A percentile compares a stretch with the other conserved stretches of the same genome.
Evolutionary conservation across 2,888 invertebrate species (phyloP).

Genomic region (Ophonus ardosiacus): DNA sequence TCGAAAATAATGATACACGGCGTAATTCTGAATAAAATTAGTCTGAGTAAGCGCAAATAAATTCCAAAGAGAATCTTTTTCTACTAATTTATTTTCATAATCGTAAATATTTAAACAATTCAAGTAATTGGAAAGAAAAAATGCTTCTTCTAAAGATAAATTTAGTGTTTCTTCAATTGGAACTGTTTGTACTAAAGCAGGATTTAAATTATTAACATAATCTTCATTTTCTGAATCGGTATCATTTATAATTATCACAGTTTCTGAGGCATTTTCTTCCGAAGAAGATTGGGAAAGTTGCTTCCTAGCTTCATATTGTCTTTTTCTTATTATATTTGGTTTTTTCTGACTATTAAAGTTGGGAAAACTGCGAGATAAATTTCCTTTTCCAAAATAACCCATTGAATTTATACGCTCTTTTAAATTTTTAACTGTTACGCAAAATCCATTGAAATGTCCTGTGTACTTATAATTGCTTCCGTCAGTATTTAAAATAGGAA

Average conservation of each 20-base stretch:
- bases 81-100: constrained; percentile 76
- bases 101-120: constrained; percentile 82
- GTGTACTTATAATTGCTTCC: constrained; percentile 78
- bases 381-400: constrained; percentile 88
- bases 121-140: constrained; percentile 83
- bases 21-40: constrained; percentile 83
- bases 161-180: constrained; percentile 81
- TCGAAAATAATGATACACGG: constrained; percentile 90
- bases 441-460: constrained; percentile 83
- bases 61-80: constrained; percentile 78
- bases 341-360: constrained; percentile 72
- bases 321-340: constrained; percentile 78
- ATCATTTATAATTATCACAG: constrained; percentile 81
- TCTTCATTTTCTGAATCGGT: constrained; percentile 82
- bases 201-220: constrained; percentile 80
- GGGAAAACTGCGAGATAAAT: constrained; percentile 73
- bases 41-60: constrained; percentile 79
- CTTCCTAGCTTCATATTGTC: constrained; percentile 80
- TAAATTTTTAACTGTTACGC: constrained; percentile 81
- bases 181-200: constrained; percentile 79
- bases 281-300: constrained; percentile 65
- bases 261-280: constrained; percentile 68
- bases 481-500: constrained; percentile 72
- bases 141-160: constrained; percentile 87
- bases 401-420: constrained; percentile 81